Evolutionary conservation across 2,113 vertebrate genomes (phyloP), one percentile per base, ranked within the genome.

Genomic region (Clarias macrocephalus): DNA sequence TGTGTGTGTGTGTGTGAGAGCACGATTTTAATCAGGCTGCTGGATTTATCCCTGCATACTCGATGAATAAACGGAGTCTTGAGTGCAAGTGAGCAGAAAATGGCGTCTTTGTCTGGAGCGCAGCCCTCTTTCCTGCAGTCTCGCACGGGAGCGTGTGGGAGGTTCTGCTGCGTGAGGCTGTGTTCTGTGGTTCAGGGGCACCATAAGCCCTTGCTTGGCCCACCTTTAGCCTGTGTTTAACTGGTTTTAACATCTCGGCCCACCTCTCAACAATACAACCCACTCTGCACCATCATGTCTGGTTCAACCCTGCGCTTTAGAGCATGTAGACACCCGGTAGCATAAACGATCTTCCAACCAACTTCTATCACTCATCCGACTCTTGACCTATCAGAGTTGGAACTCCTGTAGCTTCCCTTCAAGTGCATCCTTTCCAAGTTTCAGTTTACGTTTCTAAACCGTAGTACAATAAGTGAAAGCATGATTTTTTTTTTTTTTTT

Each of bases 61-160:
- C 21, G 65, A 65, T n/a, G 25, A 28, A 80, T 70, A 54, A 77
- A 59, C 28, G 60, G 28, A 48, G 85, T 81, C 54, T 87, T 12
- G 59, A 65, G 30, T 77, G 82, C 18, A 65, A 77, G 73, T 68
- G 52, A 83, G 62, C 52, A 87, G 70, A 87, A 87, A 87, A 87
- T 84, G 81, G 81, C 86, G 72, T 79, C 81, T 87, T 87, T 83
- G 86, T 83, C 68, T 87, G 80, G 80, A n/a, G 80, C 54, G 28
- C 68, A 87, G 80, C 66, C 80, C 65, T 60, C 66, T 25, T 66
- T 86, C 66, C 72, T 83, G 81, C 72, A 56, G 86, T 79, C 81
- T 84, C 28, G 42, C 15, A 52, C 11, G 73, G 81, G 81, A 77
- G 33, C 48, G 86, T 68, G 81, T 87, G 81, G 81, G 86, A 18